Evolutionary conservation across 92 coral and sea anemone species (phyloP).

Genomic region (Epizoanthus stellaris): DNA sequence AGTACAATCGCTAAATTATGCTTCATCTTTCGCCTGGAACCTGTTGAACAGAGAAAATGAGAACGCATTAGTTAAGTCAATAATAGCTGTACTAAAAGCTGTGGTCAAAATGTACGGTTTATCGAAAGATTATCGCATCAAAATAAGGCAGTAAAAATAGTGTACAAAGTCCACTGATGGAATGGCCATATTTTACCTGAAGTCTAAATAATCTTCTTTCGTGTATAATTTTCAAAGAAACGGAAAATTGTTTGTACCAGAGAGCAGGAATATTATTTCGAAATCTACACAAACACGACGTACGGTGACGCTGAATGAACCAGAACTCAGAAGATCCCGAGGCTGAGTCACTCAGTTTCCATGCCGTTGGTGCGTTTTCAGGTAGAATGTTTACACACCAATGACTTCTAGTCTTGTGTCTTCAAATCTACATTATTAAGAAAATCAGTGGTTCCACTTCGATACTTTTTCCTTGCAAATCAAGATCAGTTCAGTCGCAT

Average conservation of each 20-base stretch:
- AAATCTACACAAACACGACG: neutral
- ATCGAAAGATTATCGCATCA: neutral
- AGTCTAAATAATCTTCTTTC: neutral
- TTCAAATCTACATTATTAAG: neutral
- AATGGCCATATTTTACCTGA: neutral
- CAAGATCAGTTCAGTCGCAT: neutral
- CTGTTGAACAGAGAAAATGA: constrained; percentile 6
- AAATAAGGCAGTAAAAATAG: neutral
- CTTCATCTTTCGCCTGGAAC: neutral
- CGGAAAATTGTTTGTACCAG: neutral
- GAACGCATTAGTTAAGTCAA: neutral
- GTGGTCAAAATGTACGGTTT: neutral
- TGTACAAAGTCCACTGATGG: neutral
- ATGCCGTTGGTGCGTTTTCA: neutral
- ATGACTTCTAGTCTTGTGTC: neutral
- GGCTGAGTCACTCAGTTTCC: neutral
- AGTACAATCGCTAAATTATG: neutral
- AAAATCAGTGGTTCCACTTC: neutral
- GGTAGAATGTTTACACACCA: neutral
- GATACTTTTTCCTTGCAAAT: neutral
- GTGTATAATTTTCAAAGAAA: neutral
- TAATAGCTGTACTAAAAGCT: neutral
- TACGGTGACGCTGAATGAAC: neutral
- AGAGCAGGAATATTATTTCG: neutral
- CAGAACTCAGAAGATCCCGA: neutral